Base-by-base conservation (phyloP, 2,797 vertebrate genomes). In the Lepus oiostolus region DNA sequence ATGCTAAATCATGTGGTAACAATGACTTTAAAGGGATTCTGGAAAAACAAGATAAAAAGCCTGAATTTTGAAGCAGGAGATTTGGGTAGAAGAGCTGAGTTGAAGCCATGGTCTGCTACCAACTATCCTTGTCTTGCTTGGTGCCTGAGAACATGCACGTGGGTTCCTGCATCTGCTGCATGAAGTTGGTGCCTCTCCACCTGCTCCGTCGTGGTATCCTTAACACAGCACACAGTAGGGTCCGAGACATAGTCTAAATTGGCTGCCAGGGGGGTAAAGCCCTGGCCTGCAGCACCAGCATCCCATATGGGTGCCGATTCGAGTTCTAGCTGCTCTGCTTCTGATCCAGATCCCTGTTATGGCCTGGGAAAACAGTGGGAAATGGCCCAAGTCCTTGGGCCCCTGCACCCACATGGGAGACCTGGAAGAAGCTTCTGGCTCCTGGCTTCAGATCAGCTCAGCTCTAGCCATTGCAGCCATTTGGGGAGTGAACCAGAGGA, bases 1-100 rank as follows among this genome's bases (percentile, higher is more conserved):
- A 38, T 92, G 72, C 38, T 87, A 77, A 71, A 75, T 85, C 68
- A 72, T 63, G 47, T 47, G 83, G 50, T 75, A 65, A 75, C 62
- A 77, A 2, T 74, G 50, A 75, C 38, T n/a, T 83, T 35, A 68
- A 42, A 74, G 71, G 88, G 81, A 87, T 58, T 80, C 54, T 85
- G 30, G 70, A 81, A 83, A 90, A 91, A 70, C 32, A 35, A 72
- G 67, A 58, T 58, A 21, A 74, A 79, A 68, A n/a, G 67, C n/a
- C 11, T 47, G 71, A 22, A 7, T 14, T 74, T 72, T 62, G 77
- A 63, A 38, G 38, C 16, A 67, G 50, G 79, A 81, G n/a, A n/a
- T 67, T 32, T 38, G 60, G 9, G 22, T 9, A 21, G 54, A 70
- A 21, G 13, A 82, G 12, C 42, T 5, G 42, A 79, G 14, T 12